Conservation (phyloP, 1,140 invertebrate species). For the Pantala flavescens region DNA sequence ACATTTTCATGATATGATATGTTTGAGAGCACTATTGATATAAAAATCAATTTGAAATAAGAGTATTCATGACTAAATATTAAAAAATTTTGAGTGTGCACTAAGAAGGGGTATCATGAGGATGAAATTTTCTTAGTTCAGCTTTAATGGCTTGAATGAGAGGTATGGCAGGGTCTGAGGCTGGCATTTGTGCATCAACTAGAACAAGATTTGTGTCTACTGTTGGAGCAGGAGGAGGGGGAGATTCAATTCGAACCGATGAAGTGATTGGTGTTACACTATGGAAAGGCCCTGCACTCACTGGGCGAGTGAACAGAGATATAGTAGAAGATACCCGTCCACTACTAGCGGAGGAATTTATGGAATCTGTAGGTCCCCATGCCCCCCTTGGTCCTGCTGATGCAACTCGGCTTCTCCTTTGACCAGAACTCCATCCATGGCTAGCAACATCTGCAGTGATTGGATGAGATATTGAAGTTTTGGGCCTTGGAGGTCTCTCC, state of each 20-base stretch:
- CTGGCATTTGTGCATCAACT: constrained; percentile 36
- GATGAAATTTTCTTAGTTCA: constrained; percentile 37
- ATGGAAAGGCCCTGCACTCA: constrained; percentile 48
- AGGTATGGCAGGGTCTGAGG: constrained; percentile 49
- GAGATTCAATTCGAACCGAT: neutral
- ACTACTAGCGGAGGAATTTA: constrained; percentile 16
- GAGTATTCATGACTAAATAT: too few species aligned
- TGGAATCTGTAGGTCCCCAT: constrained; percentile 37
- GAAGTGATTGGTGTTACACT: constrained; percentile 35
- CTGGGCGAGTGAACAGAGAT: neutral
- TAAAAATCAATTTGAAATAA: too few species aligned
- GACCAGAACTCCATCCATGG: neutral
- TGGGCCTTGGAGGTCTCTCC: constrained; percentile 30
- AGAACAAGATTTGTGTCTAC: constrained; percentile 39
- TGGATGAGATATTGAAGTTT: constrained; percentile 32
- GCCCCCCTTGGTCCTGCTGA: constrained; percentile 33
- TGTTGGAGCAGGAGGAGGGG: neutral
- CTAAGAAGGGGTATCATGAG: neutral
- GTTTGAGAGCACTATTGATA: too few species aligned
- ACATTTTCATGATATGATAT: too few species aligned
- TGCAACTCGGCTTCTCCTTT: constrained; percentile 19
- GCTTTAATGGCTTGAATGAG: constrained; percentile 50
- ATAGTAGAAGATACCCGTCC: neutral
- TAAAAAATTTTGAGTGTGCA: neutral
- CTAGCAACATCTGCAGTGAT: constrained; percentile 22